phyloP scores from a whole-genome alignment of 1,140 invertebrate genomes.

The Notospermus geniculatus region DNA sequence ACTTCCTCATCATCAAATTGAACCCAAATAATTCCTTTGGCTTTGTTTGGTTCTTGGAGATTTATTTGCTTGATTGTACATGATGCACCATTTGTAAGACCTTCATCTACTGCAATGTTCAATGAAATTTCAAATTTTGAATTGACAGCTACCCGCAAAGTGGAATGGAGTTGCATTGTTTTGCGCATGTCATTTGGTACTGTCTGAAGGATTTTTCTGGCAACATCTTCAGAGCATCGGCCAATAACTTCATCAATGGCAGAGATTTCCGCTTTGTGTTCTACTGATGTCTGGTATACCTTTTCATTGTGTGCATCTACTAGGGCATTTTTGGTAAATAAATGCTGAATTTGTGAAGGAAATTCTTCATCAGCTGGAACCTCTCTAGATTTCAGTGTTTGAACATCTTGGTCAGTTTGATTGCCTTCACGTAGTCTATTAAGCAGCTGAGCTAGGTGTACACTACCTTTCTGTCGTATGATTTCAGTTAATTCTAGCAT shows the following conservation, averaged over 20 bases:
- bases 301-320: conserved; percentile 18
- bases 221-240: not conserved
- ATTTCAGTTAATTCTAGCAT: conserved; percentile 29
- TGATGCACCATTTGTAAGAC: not conserved
- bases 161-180: not conserved
- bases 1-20: not conserved
- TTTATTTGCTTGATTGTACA: not conserved
- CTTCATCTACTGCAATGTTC: not conserved
- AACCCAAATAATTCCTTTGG: not conserved
- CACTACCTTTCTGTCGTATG: conserved; percentile 30
- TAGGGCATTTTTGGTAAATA: conserved; percentile 18
- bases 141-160: not conserved
- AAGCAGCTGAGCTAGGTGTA: conserved; percentile 22
- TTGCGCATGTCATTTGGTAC: not conserved
- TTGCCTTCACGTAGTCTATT: conserved; percentile 21
- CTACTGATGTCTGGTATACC: not conserved
- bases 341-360: not conserved
- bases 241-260: not conserved
- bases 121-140: not conserved
- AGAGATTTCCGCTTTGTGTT: conserved; percentile 8
- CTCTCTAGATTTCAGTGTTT: conserved; percentile 11
- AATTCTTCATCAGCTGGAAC: not conserved
- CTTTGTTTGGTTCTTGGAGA: not conserved
- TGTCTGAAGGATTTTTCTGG: not conserved
- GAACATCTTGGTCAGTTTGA: conserved; percentile 22